These are phyloP conservation scores for Tichodroma muraria DNA, from an alignment of 2,113 vertebrate genomes.

Conservation along the genomic window DNA sequence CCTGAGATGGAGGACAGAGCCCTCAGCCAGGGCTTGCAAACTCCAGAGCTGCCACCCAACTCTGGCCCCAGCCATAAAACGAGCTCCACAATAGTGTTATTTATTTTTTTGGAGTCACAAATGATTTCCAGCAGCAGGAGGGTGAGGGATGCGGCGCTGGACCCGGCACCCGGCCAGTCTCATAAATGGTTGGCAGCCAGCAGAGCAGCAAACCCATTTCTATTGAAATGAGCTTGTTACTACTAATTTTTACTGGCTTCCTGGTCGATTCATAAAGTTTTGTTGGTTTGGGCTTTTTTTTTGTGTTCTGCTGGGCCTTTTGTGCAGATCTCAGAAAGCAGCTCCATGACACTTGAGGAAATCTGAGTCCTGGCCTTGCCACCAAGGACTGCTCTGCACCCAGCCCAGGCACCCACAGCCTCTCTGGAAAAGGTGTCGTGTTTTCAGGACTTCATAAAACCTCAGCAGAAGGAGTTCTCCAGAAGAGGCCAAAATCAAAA, in stretches of 20 bases:
- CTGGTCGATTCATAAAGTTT: constrained; percentile 54
- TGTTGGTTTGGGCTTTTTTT: neutral
- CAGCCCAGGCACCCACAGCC: accelerated
- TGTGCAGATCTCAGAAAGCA: constrained; percentile 20
- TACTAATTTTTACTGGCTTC: constrained; percentile 63
- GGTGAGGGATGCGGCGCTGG: constrained; percentile 64
- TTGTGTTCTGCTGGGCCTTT: neutral
- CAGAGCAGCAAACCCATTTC: constrained; percentile 60
- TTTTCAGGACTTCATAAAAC: neutral
- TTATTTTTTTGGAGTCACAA: constrained; percentile 72
- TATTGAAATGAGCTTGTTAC: constrained; percentile 64
- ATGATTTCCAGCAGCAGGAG: constrained; percentile 75
- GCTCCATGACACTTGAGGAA: neutral
- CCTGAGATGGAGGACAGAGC: neutral
- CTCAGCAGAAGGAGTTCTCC: neutral
- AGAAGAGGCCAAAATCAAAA: neutral
- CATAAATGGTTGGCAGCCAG: constrained; percentile 72
- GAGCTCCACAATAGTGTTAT: constrained; percentile 49
- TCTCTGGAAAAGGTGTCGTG: neutral
- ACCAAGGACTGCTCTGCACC: neutral
- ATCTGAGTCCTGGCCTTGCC: neutral
- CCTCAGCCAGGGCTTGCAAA: neutral
- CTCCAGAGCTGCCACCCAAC: constrained; percentile 1
- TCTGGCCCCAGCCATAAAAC: constrained; percentile 54
- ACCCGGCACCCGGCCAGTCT: constrained; percentile 70